These are phyloP conservation scores for Pelusios castaneus DNA, from an alignment of 2,113 vertebrate species.

Conservation along the genomic window DNA sequence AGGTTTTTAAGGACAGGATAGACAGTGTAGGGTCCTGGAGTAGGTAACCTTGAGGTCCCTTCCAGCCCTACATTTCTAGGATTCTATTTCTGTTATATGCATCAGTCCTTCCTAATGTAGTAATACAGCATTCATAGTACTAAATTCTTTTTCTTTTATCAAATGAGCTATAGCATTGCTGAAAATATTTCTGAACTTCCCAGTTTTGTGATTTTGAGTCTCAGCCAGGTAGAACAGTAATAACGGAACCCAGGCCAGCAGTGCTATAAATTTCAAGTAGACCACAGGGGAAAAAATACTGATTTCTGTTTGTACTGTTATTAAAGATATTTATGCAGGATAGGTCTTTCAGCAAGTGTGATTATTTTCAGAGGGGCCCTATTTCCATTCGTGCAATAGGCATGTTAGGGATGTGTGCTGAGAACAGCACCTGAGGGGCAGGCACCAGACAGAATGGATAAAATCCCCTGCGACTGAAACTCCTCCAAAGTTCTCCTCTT, in stretches of 20 bases:
- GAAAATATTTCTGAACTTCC: constrained; percentile 59
- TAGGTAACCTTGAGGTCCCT: not conserved
- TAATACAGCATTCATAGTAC: not conserved
- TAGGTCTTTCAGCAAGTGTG: constrained; percentile 67
- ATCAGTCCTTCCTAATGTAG: not conserved
- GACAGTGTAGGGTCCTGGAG: not conserved
- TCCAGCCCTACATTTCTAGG: not conserved
- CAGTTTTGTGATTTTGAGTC: constrained; percentile 48
- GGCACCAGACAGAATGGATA: constrained; percentile 46
- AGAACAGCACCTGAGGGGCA: constrained; percentile 28
- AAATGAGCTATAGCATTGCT: constrained; percentile 23
- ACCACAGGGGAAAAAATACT: constrained; percentile 16
- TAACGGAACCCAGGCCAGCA: constrained; percentile 41
- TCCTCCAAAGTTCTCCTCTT: constrained; percentile 15
- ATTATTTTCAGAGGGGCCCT: constrained; percentile 71
- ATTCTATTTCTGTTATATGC: not conserved
- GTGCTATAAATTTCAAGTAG: constrained; percentile 63
- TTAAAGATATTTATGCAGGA: constrained; percentile 61
- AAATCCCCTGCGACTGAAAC: constrained; percentile 46
- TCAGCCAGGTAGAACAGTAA: constrained; percentile 61
- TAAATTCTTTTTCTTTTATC: not conserved
- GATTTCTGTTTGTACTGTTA: constrained; percentile 65
- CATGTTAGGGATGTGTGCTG: constrained; percentile 24
- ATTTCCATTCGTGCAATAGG: constrained; percentile 53
- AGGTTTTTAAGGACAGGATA: not conserved